Evolutionary conservation across 2,888 invertebrate genomes (phyloP), one percentile per base, ranked within the genome.

Genomic region (Phyllotreta cruciferae): DNA sequence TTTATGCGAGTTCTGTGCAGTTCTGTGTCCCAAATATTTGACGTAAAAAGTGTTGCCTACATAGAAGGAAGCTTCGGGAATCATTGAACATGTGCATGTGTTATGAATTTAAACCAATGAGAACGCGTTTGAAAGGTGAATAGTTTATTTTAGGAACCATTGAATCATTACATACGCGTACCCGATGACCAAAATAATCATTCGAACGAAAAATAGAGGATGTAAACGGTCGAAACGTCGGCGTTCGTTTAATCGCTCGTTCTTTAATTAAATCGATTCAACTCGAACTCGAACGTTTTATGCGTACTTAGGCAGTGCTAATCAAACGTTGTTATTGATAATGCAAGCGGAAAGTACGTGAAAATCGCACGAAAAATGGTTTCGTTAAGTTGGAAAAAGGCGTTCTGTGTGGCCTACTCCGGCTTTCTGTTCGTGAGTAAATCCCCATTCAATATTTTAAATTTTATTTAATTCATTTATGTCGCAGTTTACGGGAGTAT

Each of bases 401-500:
- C 75, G 52, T 71, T 78, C 58, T 80, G 79, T 66, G 63, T 78
- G 53, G 44, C 74, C 47, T 79, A 77, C 67, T 73, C 78, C 1
- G 71, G 70, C 39, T 52, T 79, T 50, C 70, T 79, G 39, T 79
- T 78, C 71, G 80, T 80, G 76, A 78, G 80, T 79, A 72, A 9
- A 34, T 44, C 4, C 24, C 24, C 24, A 24, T 24, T 24, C 24
- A 24, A 56, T 6, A 24, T 60, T 58, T 64, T 39, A 50, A 55
- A 50, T 62, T 37, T 13, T 56, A 14, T 24, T 47, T 9, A 60
- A 56, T 56, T 11, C 47, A 11, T 60, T 49, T 39, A 56, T 63
- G 44, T 70, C 74, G 80, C 80, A 88, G 88, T 82, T 88, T 80
- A 86, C 86, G 75, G 88, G 88, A 73, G 78, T 85, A 39, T 80